Evolutionary conservation across 2,797 vertebrate species (phyloP), one percentile per base, ranked within the genome.

Genomic region (Vultur gryphus): DNA sequence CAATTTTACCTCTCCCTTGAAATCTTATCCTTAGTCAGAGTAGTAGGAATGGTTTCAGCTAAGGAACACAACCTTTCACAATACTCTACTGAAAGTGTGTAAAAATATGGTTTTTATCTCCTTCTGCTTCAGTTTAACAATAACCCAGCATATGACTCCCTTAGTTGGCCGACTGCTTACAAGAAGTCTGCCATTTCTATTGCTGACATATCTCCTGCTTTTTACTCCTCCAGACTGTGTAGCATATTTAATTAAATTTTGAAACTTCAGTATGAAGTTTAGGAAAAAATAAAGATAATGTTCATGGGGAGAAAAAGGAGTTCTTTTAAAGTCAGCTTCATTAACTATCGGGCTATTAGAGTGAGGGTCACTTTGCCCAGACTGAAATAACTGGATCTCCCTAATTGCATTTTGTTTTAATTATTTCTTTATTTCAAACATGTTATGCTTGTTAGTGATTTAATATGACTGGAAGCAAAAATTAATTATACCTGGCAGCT

Each of bases 341-440:
- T 97, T 97, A 97, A 90, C 90, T 69, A 43, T 66, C 28, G 18
- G 73, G 44, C 91, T 95, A 49, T 93, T 96, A 90, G 52, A 87
- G 90, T 86, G 89, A 96, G 96, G 91, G 96, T 95, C 94, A 97
- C 96, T 97, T 96, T 97, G 93, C 96, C 94, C 92, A 65, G 90
- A 81, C 55, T 93, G 93, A 97, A 98, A 97, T 69, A 95, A 95
- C 87, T 96, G 84, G 67, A 96, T 95, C 87, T 97, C 59, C 52
- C 84, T 97, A 98, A 98, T 96, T 98, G 95, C 95, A 83, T 97
- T 98, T 97, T 97, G 65, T 96, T 97, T 81, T 89, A 97, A 97
- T 97, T 97, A 97, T 96, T 97, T 95, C 94, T 96, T 97, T 96
- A 96, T 97, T 97, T 97, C 75, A 96, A 97, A 95, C 96, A 96